These are phyloP conservation scores for Rhodophaea formosa DNA, from an alignment of 2,888 invertebrate genomes.

Conservation along the genomic window DNA sequence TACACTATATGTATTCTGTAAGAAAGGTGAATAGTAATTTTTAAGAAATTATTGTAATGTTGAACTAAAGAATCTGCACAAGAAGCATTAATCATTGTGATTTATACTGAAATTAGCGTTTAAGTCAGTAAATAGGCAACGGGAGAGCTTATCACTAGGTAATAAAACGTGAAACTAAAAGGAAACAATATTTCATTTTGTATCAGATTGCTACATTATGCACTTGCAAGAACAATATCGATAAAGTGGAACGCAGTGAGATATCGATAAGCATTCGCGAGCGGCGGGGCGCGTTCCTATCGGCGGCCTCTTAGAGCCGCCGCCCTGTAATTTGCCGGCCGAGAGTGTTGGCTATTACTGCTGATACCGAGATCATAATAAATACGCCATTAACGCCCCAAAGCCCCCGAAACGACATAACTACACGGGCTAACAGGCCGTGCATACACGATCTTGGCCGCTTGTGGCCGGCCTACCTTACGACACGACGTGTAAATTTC, in stretches of 20 bases:
- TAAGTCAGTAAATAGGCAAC: constrained; percentile 26
- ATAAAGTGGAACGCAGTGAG: constrained; percentile 50
- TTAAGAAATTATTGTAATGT: constrained; percentile 6
- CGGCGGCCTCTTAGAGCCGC: constrained; percentile 63
- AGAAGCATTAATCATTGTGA: constrained; percentile 5
- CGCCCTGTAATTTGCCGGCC: constrained; percentile 81
- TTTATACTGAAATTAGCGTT: constrained; percentile 9
- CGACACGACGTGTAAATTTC: constrained; percentile 47
- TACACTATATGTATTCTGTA: background rate
- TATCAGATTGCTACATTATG: constrained; percentile 57
- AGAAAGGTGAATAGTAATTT: background rate
- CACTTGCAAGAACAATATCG: constrained; percentile 55
- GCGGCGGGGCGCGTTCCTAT: constrained; percentile 52
- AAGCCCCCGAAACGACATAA: constrained; percentile 76
- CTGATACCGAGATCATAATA: constrained; percentile 81
- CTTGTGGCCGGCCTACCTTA: constrained; percentile 33
- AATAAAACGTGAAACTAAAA: constrained; percentile 40
- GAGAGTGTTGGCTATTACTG: constrained; percentile 80
- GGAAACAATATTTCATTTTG: constrained; percentile 56
- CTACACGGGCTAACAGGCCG: constrained; percentile 41
- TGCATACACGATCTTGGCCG: constrained; percentile 22
- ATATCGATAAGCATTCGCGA: constrained; percentile 64
- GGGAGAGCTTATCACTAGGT: constrained; percentile 25
- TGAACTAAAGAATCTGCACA: constrained; percentile 16
- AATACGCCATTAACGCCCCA: constrained; percentile 80